phyloP scores from a whole-genome alignment of 2,888 invertebrate species.

The Mythimna loreyi region DNA sequence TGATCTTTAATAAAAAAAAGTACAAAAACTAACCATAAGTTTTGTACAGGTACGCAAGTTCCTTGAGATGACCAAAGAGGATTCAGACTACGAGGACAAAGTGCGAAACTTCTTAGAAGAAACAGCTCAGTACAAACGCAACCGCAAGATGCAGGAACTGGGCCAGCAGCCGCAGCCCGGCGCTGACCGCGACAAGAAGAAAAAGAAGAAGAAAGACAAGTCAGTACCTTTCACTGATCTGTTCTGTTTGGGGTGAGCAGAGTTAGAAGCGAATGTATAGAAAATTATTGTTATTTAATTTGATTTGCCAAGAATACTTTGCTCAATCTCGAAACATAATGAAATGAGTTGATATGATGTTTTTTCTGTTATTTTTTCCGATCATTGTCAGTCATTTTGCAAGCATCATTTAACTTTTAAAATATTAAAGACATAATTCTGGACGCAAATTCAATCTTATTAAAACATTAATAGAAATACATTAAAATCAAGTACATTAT shows the following conservation, averaged over 20 bases:
- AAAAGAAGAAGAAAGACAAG: constrained; percentile 90
- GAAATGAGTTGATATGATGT: neutral
- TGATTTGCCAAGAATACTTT: constrained; percentile 4
- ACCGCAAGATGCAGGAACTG: constrained; percentile 92
- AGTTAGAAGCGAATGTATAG: constrained; percentile 14
- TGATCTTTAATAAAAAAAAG: too few species aligned
- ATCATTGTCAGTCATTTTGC: neutral
- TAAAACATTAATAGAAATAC: neutral
- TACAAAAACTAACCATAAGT: too few species aligned
- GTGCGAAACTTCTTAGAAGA: constrained; percentile 96
- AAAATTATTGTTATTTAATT: neutral
- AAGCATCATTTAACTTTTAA: neutral
- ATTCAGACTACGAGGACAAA: constrained; percentile 96
- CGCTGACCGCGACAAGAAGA: constrained; percentile 87
- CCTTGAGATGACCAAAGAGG: constrained; percentile 95
- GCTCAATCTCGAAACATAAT: constrained; percentile 10
- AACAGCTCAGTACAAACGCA: constrained; percentile 94
- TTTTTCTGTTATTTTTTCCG: neutral
- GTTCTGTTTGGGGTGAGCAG: constrained; percentile 57
- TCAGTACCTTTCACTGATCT: constrained; percentile 72
- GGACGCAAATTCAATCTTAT: neutral
- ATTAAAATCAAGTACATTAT: neutral
- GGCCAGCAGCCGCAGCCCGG: constrained; percentile 90
- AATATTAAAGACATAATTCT: neutral
- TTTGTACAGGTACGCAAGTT: constrained; percentile 92